Percentiles rank a stretch among this genome's conserved stretches.
These are phyloP conservation scores for Notechis scutatus DNA, from an alignment of 2,113 vertebrate genomes.

Conservation along the genomic window DNA sequence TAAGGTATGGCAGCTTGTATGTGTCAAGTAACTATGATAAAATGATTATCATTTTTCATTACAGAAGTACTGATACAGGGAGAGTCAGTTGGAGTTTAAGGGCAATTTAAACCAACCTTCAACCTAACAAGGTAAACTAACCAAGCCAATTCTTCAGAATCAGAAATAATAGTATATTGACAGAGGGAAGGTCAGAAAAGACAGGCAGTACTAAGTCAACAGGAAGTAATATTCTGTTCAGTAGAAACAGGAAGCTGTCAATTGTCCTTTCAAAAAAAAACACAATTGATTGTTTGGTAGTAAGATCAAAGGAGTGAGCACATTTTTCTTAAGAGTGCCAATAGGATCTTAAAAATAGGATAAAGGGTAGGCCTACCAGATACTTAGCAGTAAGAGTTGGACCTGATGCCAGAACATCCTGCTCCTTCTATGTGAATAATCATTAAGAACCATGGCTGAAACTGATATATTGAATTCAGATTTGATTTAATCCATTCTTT, in stretches of 20 bases:
- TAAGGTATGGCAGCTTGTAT: background rate
- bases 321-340: background rate
- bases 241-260: background rate
- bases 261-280: background rate
- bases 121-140: background rate
- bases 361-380: background rate
- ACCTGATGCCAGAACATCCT: background rate
- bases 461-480: background rate
- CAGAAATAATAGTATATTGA: background rate
- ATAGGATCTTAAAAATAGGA: background rate
- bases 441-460: background rate
- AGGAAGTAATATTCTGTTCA: background rate
- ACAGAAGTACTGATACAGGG: background rate
- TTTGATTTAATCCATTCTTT: background rate
- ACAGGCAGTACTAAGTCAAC: background rate
- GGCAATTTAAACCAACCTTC: background rate
- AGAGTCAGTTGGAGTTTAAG: background rate
- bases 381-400: background rate
- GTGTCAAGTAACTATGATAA: background rate
- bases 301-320: background rate
- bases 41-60: background rate
- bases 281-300: background rate
- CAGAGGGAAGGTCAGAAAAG: background rate
- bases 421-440: background rate
- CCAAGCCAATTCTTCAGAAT: background rate